Evolutionary conservation across 1,140 invertebrate species (phyloP).

Genomic region (Diachasmimorpha longicaudata): DNA sequence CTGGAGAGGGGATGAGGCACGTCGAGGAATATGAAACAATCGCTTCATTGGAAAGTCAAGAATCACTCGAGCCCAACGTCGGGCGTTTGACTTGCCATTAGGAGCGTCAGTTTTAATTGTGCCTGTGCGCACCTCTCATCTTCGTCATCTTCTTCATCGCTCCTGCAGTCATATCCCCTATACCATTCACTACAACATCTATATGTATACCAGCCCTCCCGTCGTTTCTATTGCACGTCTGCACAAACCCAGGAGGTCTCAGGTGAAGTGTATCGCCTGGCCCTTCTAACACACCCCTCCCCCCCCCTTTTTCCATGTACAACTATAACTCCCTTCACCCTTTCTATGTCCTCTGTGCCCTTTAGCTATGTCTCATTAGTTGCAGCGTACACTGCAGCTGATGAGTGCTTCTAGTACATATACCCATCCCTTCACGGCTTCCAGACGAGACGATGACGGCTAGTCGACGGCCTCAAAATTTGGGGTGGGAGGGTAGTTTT

Average conservation of each 20-base stretch:
- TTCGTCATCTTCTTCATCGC: conserved; percentile 36
- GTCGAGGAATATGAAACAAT: conserved; percentile 62
- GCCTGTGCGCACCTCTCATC: conserved; percentile 51
- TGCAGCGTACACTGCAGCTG: conserved; percentile 56
- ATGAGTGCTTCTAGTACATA: conserved; percentile 50
- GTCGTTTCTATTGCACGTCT: conserved; percentile 49
- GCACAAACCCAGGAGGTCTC: conserved; percentile 53
- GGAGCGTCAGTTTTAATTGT: conserved; percentile 65
- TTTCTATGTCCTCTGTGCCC: conserved; percentile 54
- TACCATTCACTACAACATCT: background rate
- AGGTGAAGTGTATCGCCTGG: conserved; percentile 61
- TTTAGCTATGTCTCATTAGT: conserved; percentile 66
- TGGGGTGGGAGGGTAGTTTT: background rate
- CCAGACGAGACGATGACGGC: background rate
- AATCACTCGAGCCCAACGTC: conserved; percentile 62
- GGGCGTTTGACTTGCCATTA: conserved; percentile 65
- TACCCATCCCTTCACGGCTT: conserved; percentile 22
- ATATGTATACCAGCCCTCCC: conserved; percentile 37
- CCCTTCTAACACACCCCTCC: conserved; percentile 32
- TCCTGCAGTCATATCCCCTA: conserved; percentile 8
- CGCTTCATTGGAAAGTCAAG: conserved; percentile 65
- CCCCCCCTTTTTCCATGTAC: no score
- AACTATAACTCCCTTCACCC: conserved; percentile 32
- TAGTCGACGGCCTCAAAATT: background rate
- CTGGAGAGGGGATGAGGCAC: conserved; percentile 38